phyloP scores from a whole-genome alignment of 2,113 vertebrate genomes.

The Candoia aspera region DNA sequence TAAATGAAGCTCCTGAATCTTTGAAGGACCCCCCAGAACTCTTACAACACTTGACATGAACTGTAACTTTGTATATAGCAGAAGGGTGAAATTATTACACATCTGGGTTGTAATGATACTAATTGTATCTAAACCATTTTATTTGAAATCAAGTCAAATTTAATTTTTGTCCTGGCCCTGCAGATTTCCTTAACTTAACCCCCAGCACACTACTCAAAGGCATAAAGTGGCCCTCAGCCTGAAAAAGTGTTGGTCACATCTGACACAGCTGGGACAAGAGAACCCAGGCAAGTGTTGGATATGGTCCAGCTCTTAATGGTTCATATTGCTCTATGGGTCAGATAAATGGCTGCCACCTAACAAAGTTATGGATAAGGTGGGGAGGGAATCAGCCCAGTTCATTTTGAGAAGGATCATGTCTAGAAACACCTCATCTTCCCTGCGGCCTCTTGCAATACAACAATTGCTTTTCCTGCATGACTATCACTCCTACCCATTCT shows the following conservation, averaged over 20 bases:
- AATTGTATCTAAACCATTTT: not conserved
- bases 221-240: not conserved
- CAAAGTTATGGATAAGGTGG: not conserved
- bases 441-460: not conserved
- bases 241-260: not conserved
- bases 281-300: not conserved
- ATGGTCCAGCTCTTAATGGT: not conserved
- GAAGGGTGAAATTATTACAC: not conserved
- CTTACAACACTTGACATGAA: not conserved
- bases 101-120: not conserved
- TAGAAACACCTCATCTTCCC: not conserved
- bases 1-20: not conserved
- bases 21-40: not conserved
- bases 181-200: not conserved
- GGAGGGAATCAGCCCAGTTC: not conserved
- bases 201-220: not conserved
- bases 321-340: not conserved
- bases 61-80: not conserved
- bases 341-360: not conserved
- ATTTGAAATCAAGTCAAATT: not conserved
- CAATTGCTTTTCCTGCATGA: not conserved
- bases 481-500: not conserved
- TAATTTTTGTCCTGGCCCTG: not conserved
- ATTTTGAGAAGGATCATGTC: not conserved
- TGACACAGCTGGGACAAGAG: not conserved